Percentiles rank a stretch among this genome's conserved stretches.
These are phyloP conservation scores for Copidosoma aretas DNA, from an alignment of 2,888 invertebrate species.

Conservation along the genomic window DNA sequence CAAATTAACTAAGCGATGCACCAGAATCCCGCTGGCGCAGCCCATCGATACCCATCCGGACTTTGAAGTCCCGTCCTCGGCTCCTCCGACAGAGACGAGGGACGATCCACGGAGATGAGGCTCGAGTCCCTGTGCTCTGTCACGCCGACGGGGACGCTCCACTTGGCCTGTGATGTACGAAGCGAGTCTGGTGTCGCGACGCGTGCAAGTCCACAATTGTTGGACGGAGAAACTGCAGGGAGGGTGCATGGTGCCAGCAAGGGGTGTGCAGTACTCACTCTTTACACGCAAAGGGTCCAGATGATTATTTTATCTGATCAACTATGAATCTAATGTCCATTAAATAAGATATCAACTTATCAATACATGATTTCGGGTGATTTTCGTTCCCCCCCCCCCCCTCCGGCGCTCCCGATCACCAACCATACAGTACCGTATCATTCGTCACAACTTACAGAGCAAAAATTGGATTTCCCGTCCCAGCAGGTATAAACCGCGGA, in stretches of 20 bases:
- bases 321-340: too few species aligned
- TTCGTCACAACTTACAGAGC: too few species aligned
- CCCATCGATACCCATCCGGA: constrained; percentile 50
- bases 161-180: constrained; percentile 46
- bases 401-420: too few species aligned
- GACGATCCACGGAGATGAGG: neutral
- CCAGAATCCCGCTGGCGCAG: neutral
- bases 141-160: constrained; percentile 34
- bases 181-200: constrained; percentile 47
- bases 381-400: too few species aligned
- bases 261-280: too few species aligned
- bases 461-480: too few species aligned
- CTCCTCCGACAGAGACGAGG: neutral
- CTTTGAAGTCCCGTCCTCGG: neutral
- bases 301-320: too few species aligned
- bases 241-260: neutral
- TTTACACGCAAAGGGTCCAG: too few species aligned
- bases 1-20: constrained; percentile 1
- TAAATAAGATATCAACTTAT: too few species aligned
- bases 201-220: constrained; percentile 46
- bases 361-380: too few species aligned
- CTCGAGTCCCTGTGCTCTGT: constrained; percentile 34
- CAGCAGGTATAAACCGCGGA: too few species aligned
- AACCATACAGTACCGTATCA: too few species aligned
- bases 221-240: constrained; percentile 25